A percentile compares a stretch with the other conserved stretches of the same genome.
These are phyloP conservation scores for Cuculus canorus DNA, from an alignment of 2,797 vertebrate species.

Conservation along the genomic window DNA sequence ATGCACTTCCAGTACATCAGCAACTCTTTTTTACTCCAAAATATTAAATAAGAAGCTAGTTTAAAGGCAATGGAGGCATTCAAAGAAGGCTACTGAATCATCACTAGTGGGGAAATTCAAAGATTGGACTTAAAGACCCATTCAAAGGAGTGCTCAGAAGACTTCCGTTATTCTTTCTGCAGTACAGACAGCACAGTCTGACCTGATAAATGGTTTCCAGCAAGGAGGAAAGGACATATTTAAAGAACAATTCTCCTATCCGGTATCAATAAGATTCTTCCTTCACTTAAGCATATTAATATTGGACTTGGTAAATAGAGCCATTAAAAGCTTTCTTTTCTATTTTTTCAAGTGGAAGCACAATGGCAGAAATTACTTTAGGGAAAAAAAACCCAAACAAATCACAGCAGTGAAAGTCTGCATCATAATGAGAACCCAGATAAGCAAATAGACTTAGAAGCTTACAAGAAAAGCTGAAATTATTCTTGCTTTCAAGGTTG, in stretches of 20 bases:
- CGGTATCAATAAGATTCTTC: background rate
- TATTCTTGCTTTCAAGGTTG: background rate
- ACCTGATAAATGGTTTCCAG: background rate
- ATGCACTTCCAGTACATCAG: background rate
- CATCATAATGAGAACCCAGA: background rate
- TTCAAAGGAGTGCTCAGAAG: background rate
- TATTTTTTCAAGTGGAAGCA: background rate
- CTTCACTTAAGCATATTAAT: background rate
- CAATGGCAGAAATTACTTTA: background rate
- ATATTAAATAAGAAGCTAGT: background rate
- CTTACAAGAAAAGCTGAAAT: background rate
- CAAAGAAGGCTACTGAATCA: background rate
- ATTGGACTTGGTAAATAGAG: background rate
- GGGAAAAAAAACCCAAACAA: background rate
- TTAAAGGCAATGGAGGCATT: background rate
- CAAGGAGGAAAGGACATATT: background rate
- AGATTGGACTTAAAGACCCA: background rate
- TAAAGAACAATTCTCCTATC: background rate
- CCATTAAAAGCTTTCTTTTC: background rate
- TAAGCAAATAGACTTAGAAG: background rate
- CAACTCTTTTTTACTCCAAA: background rate
- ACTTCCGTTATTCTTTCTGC: background rate
- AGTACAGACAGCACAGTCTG: background rate
- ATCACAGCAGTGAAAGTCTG: background rate
- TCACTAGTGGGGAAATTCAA: background rate